Evolutionary conservation across 1,140 invertebrate species (phyloP).

Genomic region (Trichogramma pretiosum): DNA sequence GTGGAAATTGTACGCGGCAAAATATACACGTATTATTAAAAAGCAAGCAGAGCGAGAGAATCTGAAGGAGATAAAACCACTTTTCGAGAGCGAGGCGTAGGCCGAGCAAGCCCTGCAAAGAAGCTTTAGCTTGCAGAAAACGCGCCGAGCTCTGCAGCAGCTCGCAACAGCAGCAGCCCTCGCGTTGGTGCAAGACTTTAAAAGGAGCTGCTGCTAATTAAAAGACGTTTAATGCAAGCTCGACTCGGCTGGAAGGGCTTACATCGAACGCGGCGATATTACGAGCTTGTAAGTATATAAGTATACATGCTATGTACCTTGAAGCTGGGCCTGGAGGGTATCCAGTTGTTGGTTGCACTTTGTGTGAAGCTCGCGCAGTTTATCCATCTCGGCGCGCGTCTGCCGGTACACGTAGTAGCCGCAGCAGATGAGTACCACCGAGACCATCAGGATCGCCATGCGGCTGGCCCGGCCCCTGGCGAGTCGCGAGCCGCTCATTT

Average conservation of each 20-base stretch:
- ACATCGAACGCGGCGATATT: background rate
- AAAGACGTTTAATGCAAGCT: background rate
- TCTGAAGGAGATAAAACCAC: too few species aligned
- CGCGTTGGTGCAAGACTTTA: too few species aligned
- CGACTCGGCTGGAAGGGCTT: background rate
- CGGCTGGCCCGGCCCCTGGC: constrained; percentile 40
- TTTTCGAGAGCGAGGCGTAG: too few species aligned
- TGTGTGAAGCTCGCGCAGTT: constrained; percentile 35
- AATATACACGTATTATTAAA: too few species aligned
- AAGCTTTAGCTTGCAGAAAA: background rate
- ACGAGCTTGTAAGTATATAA: background rate
- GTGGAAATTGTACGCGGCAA: too few species aligned
- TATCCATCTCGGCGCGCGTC: constrained; percentile 38
- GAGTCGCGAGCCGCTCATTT: constrained; percentile 42
- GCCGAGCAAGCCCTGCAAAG: too few species aligned
- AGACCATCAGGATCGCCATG: constrained; percentile 37
- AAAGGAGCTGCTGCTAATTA: too few species aligned
- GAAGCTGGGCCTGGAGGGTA: constrained; percentile 40
- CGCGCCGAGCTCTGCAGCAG: background rate
- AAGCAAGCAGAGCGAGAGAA: too few species aligned
- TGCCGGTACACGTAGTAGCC: constrained; percentile 38
- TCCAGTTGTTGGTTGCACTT: constrained; percentile 44
- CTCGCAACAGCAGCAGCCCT: too few species aligned
- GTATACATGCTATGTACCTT: constrained; percentile 29
- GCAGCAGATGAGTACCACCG: constrained; percentile 30